Evolutionary conservation across 2,113 vertebrate species (phyloP).

Genomic region (Lepus europaeus): DNA sequence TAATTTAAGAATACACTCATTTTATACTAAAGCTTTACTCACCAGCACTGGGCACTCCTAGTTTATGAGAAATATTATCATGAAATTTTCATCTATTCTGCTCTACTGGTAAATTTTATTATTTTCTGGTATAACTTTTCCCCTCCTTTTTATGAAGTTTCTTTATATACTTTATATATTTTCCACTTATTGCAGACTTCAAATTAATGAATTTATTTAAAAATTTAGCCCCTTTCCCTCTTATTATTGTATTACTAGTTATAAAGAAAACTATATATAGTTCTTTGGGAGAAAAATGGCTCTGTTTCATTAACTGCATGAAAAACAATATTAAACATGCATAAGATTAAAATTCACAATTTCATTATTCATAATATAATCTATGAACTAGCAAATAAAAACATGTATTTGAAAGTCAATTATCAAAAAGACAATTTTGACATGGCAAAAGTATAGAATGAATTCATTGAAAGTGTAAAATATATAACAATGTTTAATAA

Average conservation of each 20-base stretch:
- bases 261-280: constrained; percentile 55
- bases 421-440: constrained; percentile 49
- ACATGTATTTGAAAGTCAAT: constrained; percentile 31
- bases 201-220: constrained; percentile 56
- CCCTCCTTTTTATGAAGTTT: constrained; percentile 1
- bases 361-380: constrained; percentile 47
- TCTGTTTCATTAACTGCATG: constrained; percentile 13
- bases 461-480: constrained; percentile 64
- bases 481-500: constrained; percentile 43
- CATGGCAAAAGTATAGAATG: constrained; percentile 38
- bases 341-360: constrained; percentile 52
- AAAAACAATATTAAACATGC: constrained; percentile 18
- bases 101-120: constrained; percentile 50
- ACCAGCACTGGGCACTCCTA: constrained; percentile 21
- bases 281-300: constrained; percentile 10
- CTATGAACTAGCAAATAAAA: constrained; percentile 46
- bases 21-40: constrained; percentile 39
- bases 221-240: not conserved
- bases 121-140: constrained; percentile 22
- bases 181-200: constrained; percentile 44
- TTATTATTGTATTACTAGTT: constrained; percentile 7
- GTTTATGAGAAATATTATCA: constrained; percentile 54
- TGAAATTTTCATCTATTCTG: constrained; percentile 49
- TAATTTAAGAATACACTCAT: not conserved
- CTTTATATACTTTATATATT: not conserved